These are phyloP conservation scores for Cebidichthys violaceus DNA, from an alignment of 2,113 vertebrate genomes.

Conservation along the genomic window DNA sequence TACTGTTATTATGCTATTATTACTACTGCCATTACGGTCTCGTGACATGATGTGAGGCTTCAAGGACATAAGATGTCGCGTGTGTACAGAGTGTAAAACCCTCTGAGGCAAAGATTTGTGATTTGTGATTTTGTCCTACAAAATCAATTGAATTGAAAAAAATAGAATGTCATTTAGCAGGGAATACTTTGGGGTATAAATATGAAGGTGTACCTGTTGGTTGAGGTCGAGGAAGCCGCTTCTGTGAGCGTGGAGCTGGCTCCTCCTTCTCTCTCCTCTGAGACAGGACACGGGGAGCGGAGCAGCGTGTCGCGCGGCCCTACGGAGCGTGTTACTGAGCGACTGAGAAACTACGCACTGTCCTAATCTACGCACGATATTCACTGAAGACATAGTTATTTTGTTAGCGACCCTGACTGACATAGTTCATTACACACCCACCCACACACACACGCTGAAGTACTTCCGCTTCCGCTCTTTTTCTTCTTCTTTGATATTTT, in stretches of 20 bases:
- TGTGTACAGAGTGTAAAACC: too few relatives aligned
- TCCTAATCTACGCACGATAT: not conserved
- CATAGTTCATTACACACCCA: not conserved
- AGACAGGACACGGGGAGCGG: not conserved
- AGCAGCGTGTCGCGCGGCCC: not conserved
- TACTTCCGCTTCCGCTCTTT: not conserved
- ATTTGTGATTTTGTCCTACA: too few relatives aligned
- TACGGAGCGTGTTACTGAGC: not conserved
- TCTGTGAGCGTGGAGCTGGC: not conserved
- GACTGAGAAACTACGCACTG: not conserved
- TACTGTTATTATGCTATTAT: too few relatives aligned
- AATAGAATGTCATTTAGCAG: too few relatives aligned
- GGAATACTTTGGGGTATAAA: not conserved
- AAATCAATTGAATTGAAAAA: too few relatives aligned
- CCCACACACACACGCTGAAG: not conserved
- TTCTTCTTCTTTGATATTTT: not conserved
- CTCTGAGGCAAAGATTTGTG: too few relatives aligned
- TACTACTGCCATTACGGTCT: too few relatives aligned
- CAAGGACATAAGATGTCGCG: too few relatives aligned
- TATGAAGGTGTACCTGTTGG: not conserved
- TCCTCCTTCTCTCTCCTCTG: not conserved
- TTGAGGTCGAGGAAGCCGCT: not conserved
- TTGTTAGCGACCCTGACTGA: too few relatives aligned
- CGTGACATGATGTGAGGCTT: too few relatives aligned
- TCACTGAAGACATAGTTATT: not conserved